phyloP scores from a whole-genome alignment of 23 tunicate species.

The Clavelina lepadiformis region DNA sequence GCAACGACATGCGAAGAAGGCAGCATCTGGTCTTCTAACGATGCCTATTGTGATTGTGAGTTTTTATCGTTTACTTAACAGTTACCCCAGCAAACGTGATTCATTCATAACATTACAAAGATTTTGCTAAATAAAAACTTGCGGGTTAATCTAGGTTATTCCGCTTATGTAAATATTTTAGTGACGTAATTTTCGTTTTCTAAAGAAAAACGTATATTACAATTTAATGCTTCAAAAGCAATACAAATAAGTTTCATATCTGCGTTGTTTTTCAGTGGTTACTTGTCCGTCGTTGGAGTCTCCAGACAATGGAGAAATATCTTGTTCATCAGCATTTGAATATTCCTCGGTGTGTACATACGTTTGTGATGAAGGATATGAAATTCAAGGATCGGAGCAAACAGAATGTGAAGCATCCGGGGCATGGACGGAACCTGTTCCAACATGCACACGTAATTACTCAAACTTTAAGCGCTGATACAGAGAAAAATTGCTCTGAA shows the following conservation, averaged over 20 bases:
- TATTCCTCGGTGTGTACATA: conserved; percentile 51
- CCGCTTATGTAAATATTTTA: no score
- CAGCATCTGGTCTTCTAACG: conserved; percentile 44
- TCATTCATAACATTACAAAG: no score
- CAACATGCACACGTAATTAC: conserved; percentile 49
- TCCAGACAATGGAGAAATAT: conserved; percentile 47
- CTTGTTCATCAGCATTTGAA: conserved; percentile 31
- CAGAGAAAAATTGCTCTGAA: no score
- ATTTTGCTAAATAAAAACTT: no score
- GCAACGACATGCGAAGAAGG: conserved; percentile 35
- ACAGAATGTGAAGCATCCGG: conserved; percentile 37
- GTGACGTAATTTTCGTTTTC: no score
- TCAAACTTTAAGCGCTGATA: no score
- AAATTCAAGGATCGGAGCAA: conserved; percentile 38
- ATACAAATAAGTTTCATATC: no score
- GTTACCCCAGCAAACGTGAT: no score
- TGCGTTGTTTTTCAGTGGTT: conserved; percentile 19
- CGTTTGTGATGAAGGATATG: conserved; percentile 73
- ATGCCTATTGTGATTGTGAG: conserved; percentile 53
- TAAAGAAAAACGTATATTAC: no score
- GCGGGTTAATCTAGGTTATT: no score
- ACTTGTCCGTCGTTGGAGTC: conserved; percentile 26
- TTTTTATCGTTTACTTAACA: no score
- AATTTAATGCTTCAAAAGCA: no score
- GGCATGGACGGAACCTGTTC: conserved; percentile 54